Percentiles rank a stretch among this genome's conserved stretches.
Conservation (phyloP, 2,113 vertebrate genomes). For the Mesocricetus auratus region DNA sequence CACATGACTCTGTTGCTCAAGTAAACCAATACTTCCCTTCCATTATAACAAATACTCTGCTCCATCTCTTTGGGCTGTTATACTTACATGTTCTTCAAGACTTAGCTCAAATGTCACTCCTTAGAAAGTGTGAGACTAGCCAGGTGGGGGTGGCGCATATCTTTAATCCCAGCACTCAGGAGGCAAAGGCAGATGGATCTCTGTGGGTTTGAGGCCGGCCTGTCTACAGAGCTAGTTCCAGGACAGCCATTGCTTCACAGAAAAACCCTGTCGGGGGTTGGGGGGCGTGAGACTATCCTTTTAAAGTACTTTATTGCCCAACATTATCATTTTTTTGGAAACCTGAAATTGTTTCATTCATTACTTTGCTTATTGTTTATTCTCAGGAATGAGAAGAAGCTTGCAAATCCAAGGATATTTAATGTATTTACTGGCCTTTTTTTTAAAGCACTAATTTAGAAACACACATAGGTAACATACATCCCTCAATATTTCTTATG, state of each 20-base stretch:
- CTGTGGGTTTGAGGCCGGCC: too few relatives aligned
- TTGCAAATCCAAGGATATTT: not conserved
- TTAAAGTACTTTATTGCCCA: constrained; percentile 3
- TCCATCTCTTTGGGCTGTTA: not conserved
- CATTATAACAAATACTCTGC: not conserved
- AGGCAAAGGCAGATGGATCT: too few relatives aligned
- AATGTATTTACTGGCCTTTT: constrained; percentile 29
- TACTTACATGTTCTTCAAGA: not conserved
- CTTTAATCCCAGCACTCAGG: too few relatives aligned
- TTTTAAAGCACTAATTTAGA: constrained; percentile 14
- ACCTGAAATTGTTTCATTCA: constrained; percentile 17
- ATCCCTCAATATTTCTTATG: not conserved
- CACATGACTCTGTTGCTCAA: not conserved
- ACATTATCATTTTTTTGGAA: not conserved
- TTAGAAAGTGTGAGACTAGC: not conserved
- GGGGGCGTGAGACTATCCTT: not conserved
- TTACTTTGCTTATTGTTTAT: not conserved
- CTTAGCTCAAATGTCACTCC: not conserved
- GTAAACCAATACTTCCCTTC: not conserved
- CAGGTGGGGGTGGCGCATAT: too few relatives aligned
- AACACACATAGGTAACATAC: not conserved
- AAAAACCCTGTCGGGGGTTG: too few relatives aligned
- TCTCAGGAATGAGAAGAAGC: not conserved
- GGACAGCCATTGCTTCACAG: too few relatives aligned
- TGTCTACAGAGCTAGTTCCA: too few relatives aligned